phyloP scores from a whole-genome alignment of 2,113 vertebrate genomes.

The Anhinga anhinga region DNA sequence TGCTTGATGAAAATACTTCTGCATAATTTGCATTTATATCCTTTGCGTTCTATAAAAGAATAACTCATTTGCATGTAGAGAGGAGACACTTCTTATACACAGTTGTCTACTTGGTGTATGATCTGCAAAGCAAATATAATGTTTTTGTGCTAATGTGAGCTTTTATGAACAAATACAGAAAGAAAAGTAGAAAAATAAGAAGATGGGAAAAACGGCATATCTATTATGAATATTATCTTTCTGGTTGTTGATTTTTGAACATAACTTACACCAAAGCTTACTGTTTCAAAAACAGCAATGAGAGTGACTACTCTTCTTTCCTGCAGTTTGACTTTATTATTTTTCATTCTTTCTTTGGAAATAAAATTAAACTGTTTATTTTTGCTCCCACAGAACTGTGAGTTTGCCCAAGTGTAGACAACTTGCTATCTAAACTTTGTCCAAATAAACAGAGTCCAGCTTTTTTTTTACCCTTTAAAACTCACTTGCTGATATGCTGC shows the following conservation, averaged over 20 bases:
- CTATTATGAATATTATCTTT: background rate
- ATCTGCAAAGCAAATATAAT: background rate
- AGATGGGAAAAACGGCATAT: background rate
- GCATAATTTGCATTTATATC: background rate
- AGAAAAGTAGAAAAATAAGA: background rate
- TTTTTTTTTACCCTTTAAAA: background rate
- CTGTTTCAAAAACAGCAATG: background rate
- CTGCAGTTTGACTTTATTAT: constrained; percentile 12
- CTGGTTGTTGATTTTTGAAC: background rate
- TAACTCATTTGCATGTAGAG: background rate
- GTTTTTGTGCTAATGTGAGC: background rate
- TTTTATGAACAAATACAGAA: background rate
- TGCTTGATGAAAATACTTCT: background rate
- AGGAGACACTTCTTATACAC: background rate
- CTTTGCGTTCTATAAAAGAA: background rate
- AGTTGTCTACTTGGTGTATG: background rate
- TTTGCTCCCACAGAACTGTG: background rate
- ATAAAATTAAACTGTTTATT: constrained; percentile 37
- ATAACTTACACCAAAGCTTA: background rate
- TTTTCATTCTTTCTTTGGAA: constrained; percentile 3
- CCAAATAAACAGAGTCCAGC: background rate
- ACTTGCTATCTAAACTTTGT: constrained; percentile 4
- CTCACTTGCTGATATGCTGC: background rate
- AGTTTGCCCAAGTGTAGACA: background rate
- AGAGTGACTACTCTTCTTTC: background rate